phyloP scores from a whole-genome alignment of 2,888 invertebrate species.

The Microctonus hyperodae region DNA sequence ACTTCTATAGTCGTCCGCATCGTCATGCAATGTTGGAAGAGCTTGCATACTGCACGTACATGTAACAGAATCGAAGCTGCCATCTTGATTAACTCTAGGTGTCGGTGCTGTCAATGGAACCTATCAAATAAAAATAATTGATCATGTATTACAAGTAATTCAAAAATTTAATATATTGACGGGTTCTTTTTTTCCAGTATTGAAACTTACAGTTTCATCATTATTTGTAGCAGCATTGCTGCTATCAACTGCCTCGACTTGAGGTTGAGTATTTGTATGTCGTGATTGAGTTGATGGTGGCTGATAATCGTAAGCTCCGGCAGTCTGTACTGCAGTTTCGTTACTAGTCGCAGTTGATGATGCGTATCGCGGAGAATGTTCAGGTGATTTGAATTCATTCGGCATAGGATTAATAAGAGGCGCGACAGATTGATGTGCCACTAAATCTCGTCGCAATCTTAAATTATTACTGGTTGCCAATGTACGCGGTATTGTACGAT shows the following conservation, averaged over 20 bases:
- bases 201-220: constrained; percentile 9
- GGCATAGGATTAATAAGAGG: constrained; percentile 51
- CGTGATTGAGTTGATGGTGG: constrained; percentile 42
- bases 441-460: constrained; percentile 53
- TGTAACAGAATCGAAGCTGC: constrained; percentile 60
- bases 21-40: constrained; percentile 63
- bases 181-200: not conserved
- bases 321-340: constrained; percentile 47
- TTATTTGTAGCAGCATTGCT: not conserved
- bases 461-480: constrained; percentile 56
- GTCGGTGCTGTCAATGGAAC: constrained; percentile 48
- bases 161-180: not conserved
- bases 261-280: constrained; percentile 43
- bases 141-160: not conserved
- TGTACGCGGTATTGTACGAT: constrained; percentile 68
- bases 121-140: constrained; percentile 38
- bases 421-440: constrained; percentile 51
- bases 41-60: constrained; percentile 60
- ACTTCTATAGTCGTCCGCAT: constrained; percentile 78
- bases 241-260: constrained; percentile 37
- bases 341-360: constrained; percentile 42
- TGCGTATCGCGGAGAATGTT: constrained; percentile 47
- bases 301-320: constrained; percentile 54
- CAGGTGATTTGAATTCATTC: constrained; percentile 45
- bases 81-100: constrained; percentile 53